Conservation (phyloP, 2,888 invertebrate species). For the Melolontha melolontha region DNA sequence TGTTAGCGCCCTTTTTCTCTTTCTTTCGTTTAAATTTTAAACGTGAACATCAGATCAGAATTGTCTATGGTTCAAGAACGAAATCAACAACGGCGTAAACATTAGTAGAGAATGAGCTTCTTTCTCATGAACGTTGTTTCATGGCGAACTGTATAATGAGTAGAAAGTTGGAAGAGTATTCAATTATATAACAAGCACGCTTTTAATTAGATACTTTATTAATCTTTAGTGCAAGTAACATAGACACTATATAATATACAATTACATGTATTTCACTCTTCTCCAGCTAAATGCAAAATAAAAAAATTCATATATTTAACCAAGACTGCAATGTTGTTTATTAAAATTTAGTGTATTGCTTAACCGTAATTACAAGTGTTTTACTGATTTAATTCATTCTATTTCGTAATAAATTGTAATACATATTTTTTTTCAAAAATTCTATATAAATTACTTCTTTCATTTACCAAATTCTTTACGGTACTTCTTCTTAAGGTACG, state of each 20-base stretch:
- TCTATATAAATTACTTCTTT: too few relatives aligned
- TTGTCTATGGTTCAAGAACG: not conserved
- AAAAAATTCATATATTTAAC: slow-evolving; percentile 26
- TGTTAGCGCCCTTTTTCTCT: not conserved
- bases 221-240: slow-evolving; percentile 59
- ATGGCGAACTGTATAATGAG: slow-evolving; percentile 27
- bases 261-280: slow-evolving; percentile 52
- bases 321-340: too few relatives aligned
- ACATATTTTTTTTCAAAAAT: too few relatives aligned
- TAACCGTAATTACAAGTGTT: too few relatives aligned
- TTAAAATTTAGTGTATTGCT: too few relatives aligned
- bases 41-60: slow-evolving; percentile 14
- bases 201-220: slow-evolving; percentile 57
- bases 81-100: slow-evolving; percentile 8
- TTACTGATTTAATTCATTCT: too few relatives aligned
- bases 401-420: too few relatives aligned
- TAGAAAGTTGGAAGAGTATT: slow-evolving; percentile 29
- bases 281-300: too few relatives aligned
- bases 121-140: slow-evolving; percentile 22
- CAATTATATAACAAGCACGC: slow-evolving; percentile 44
- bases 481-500: too few relatives aligned
- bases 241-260: slow-evolving; percentile 58
- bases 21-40: slow-evolving; percentile 7
- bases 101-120: slow-evolving; percentile 5
- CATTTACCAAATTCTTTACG: too few relatives aligned